These are phyloP conservation scores for Hoplostethus atlanticus DNA, from an alignment of 2,797 vertebrate species.

Conservation along the genomic window DNA sequence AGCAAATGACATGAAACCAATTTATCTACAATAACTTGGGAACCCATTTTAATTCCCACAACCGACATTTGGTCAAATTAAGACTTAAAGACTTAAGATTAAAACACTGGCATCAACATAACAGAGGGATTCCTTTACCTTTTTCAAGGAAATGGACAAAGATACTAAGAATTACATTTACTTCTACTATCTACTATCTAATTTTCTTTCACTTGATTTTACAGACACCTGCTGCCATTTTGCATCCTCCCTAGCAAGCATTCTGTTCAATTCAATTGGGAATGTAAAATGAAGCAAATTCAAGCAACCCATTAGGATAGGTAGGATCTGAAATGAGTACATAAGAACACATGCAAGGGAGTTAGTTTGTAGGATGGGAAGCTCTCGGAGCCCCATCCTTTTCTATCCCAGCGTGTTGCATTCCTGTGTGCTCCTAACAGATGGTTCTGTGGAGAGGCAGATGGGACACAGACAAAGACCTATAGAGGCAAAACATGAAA, in stretches of 20 bases:
- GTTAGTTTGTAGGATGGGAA: constrained; percentile 58
- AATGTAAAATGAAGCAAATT: constrained; percentile 8
- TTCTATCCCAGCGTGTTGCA: constrained; percentile 72
- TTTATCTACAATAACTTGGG: background rate
- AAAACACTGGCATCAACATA: too few species aligned
- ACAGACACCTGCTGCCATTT: background rate
- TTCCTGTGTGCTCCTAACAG: constrained; percentile 75
- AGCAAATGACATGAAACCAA: background rate
- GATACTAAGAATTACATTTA: background rate
- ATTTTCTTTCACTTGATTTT: background rate
- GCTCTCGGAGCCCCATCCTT: constrained; percentile 61
- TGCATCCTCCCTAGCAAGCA: background rate
- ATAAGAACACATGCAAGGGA: constrained; percentile 42
- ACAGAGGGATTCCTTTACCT: background rate
- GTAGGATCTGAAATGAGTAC: constrained; percentile 16
- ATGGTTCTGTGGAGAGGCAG: constrained; percentile 77
- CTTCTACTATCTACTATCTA: too few species aligned
- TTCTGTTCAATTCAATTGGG: background rate
- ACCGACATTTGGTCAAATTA: too few species aligned
- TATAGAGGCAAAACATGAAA: constrained; percentile 58
- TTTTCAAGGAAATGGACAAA: constrained; percentile 5
- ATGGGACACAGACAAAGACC: constrained; percentile 60
- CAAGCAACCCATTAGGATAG: background rate
- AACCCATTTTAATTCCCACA: too few species aligned
- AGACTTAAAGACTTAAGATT: too few species aligned